Evolutionary conservation across 2,888 invertebrate species (phyloP).

Genomic region (Lasioglossum lativentre): DNA sequence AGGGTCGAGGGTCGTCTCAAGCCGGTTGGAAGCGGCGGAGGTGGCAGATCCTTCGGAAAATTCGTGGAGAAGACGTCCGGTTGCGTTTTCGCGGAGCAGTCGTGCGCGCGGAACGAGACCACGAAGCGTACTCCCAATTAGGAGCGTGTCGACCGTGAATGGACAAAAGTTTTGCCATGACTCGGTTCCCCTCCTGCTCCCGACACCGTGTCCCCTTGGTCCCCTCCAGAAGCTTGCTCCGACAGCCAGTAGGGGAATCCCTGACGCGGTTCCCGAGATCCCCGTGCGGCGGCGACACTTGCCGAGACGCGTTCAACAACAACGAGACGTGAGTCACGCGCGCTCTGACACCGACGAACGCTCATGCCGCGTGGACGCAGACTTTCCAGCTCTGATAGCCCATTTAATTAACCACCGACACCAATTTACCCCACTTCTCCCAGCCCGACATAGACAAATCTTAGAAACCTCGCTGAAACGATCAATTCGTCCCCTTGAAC

Average conservation of each 20-base stretch:
- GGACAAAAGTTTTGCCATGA: conserved; percentile 83
- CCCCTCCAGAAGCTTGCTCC: conserved; percentile 50
- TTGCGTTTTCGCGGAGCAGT: conserved; percentile 60
- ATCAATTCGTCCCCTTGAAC: neutral
- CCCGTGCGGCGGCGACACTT: conserved; percentile 83
- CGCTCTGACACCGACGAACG: conserved; percentile 44
- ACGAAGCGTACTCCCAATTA: conserved; percentile 79
- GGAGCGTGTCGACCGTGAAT: conserved; percentile 76
- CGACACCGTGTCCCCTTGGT: conserved; percentile 49
- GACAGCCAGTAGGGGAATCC: conserved; percentile 74
- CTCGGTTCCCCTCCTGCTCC: conserved; percentile 49
- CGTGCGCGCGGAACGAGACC: conserved; percentile 76
- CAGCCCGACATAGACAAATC: neutral
- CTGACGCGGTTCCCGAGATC: conserved; percentile 80
- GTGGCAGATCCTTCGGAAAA: conserved; percentile 30
- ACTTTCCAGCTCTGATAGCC: neutral
- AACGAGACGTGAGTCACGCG: conserved; percentile 79
- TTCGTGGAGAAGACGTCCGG: conserved; percentile 50
- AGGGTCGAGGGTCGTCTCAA: neutral
- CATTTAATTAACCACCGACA: neutral
- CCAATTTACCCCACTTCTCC: neutral
- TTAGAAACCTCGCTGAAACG: neutral
- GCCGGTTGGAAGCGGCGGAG: neutral
- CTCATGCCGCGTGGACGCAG: conserved; percentile 43
- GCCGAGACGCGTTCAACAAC: conserved; percentile 75